Conservation (phyloP, 2,888 invertebrate genomes). For the Synanthedon tipuliformis region DNA sequence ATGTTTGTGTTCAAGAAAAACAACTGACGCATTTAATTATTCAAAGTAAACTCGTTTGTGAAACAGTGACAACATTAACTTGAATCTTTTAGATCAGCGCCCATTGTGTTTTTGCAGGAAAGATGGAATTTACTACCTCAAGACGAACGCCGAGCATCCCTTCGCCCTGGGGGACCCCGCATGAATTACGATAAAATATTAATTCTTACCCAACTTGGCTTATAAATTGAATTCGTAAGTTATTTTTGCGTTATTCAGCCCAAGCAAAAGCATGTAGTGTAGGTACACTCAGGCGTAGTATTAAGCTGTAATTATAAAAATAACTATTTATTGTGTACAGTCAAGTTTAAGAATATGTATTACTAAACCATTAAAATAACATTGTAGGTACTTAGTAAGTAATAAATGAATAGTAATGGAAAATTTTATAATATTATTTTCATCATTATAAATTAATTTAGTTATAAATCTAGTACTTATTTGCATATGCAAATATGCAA, state of each 20-base stretch:
- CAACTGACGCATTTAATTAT: constrained; percentile 36
- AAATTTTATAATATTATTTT: no score
- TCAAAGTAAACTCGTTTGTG: constrained; percentile 40
- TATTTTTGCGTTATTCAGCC: background rate
- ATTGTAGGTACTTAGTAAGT: no score
- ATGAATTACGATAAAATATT: constrained; percentile 34
- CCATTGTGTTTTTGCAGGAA: constrained; percentile 58
- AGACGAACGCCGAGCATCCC: constrained; percentile 62
- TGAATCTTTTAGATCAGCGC: constrained; percentile 37
- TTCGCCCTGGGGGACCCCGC: constrained; percentile 53
- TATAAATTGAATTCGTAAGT: constrained; percentile 31
- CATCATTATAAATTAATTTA: no score
- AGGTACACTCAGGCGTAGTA: no score
- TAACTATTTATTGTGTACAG: no score
- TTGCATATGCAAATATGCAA: no score
- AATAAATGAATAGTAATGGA: no score
- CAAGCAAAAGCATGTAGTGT: no score
- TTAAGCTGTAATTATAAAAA: no score
- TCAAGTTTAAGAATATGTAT: no score
- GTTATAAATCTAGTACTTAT: no score
- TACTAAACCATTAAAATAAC: no score
- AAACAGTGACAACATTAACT: constrained; percentile 31
- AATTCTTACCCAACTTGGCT: constrained; percentile 40
- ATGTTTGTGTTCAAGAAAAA: constrained; percentile 25
- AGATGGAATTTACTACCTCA: constrained; percentile 68